These are phyloP conservation scores for Drosophila bunnanda DNA, from an alignment of 2,888 invertebrate genomes.

Conservation along the genomic window DNA sequence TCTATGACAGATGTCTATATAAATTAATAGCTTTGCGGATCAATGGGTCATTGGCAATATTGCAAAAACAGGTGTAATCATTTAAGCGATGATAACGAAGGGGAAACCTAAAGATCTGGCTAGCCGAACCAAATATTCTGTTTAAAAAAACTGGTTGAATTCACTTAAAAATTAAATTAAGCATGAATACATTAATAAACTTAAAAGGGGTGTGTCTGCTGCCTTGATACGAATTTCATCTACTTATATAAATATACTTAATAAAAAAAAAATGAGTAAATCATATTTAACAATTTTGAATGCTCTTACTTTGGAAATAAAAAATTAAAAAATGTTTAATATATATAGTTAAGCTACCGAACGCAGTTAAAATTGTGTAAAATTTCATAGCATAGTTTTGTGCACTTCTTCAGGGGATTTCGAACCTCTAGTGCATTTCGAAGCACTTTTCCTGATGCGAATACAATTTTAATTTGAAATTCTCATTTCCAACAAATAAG, in stretches of 20 bases:
- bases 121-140: constrained; percentile 1
- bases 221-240: not conserved
- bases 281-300: not conserved
- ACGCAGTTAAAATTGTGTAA: too few relatives aligned
- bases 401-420: not conserved
- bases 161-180: not conserved
- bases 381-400: not conserved
- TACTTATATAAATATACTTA: not conserved
- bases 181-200: constrained; percentile 4
- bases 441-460: too few relatives aligned
- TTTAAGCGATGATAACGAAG: not conserved
- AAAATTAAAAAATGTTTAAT: not conserved
- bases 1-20: not conserved
- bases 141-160: not conserved
- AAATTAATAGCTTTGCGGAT: constrained; percentile 10
- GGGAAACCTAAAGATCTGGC: not conserved
- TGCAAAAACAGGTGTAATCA: not conserved
- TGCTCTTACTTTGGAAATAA: not conserved
- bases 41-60: constrained; percentile 11
- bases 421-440: not conserved
- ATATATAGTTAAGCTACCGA: not conserved
- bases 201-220: constrained; percentile 18
- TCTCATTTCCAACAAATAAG: not conserved
- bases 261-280: not conserved
- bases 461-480: not conserved